phyloP scores from a whole-genome alignment of 2,113 vertebrate species.

The Tinamus guttatus region DNA sequence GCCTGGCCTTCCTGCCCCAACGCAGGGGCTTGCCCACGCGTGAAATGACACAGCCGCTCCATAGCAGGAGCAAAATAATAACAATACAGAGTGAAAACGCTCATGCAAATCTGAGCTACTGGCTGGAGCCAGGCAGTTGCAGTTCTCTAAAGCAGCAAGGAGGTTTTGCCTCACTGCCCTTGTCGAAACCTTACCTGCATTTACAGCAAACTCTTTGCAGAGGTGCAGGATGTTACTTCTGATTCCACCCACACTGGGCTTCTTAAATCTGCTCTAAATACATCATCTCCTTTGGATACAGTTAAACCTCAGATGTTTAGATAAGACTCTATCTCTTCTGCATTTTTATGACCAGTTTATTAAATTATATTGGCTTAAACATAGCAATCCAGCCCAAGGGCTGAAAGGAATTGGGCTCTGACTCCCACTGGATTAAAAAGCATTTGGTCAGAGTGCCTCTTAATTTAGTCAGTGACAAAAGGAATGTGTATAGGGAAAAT shows the following conservation, averaged over 20 bases:
- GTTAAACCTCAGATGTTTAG: background rate
- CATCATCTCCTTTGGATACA: background rate
- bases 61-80: background rate
- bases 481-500: background rate
- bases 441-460: background rate
- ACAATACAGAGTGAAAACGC: background rate
- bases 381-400: background rate
- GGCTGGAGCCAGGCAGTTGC: background rate
- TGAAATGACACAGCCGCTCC: background rate
- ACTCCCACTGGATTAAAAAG: background rate
- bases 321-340: background rate
- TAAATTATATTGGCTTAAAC: background rate
- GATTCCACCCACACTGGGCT: background rate
- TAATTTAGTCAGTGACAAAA: background rate
- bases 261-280: background rate
- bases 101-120: background rate
- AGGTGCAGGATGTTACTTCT: background rate
- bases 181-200: background rate
- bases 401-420: background rate
- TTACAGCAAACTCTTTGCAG: background rate
- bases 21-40: background rate
- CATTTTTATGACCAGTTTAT: background rate
- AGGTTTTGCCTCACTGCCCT: background rate
- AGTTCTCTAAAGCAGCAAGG: background rate
- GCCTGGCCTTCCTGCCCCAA: background rate